Conservation (phyloP, 2,797 vertebrate species). For the Neostethus bicornis region DNA sequence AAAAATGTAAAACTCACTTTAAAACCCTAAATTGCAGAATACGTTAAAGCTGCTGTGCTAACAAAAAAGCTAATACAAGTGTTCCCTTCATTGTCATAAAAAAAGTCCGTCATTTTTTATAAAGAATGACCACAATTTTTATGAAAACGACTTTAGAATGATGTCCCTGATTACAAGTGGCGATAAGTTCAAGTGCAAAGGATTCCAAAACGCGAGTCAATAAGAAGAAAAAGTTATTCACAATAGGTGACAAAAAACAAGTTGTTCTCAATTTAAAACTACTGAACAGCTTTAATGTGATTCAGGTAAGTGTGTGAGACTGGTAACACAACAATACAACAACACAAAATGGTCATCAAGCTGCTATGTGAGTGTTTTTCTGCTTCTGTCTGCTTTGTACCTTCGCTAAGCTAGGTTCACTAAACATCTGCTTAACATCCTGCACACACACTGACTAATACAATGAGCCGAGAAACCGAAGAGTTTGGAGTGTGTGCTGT, state of each 20-base stretch:
- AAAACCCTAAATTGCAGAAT: too few relatives aligned
- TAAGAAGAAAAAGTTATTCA: background rate
- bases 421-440: conserved; percentile 70
- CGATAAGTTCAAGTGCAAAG: background rate
- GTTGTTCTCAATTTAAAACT: conserved; percentile 23
- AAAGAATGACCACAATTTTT: too few relatives aligned
- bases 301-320: conserved; percentile 18
- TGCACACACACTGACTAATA: conserved; percentile 56
- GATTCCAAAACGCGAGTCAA: background rate
- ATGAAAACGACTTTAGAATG: too few relatives aligned
- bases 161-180: background rate
- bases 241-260: conserved; percentile 7
- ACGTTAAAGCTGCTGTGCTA: too few relatives aligned
- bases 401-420: conserved; percentile 47
- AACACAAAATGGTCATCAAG: conserved; percentile 17
- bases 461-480: conserved; percentile 58
- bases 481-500: conserved; percentile 29
- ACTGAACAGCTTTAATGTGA: conserved; percentile 21
- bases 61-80: too few relatives aligned
- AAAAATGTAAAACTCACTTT: too few relatives aligned
- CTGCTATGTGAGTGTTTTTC: conserved; percentile 8
- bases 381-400: conserved; percentile 23
- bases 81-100: too few relatives aligned
- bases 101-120: too few relatives aligned
- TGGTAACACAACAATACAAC: background rate